phyloP scores from a whole-genome alignment of 2,888 invertebrate genomes.

The Drosophila peninsularis region DNA sequence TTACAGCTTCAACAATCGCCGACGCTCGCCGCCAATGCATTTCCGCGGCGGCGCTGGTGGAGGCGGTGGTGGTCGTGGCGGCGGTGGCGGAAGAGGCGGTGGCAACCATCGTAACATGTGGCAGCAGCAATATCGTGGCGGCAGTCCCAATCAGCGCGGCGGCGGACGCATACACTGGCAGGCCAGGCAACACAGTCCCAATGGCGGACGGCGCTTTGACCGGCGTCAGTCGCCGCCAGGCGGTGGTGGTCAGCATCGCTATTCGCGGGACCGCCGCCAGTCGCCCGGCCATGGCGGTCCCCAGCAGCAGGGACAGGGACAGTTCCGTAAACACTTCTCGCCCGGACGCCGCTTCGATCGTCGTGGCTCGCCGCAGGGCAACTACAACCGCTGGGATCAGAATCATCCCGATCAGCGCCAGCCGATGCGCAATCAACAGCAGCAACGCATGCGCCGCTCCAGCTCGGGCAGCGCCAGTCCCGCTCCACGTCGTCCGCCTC shows the following conservation, averaged over 20 bases:
- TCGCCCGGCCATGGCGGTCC: slow-evolving; percentile 59
- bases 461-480: slow-evolving; percentile 55
- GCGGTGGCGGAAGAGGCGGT: slow-evolving; percentile 62
- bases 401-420: slow-evolving; percentile 44
- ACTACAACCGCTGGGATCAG: slow-evolving; percentile 80
- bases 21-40: slow-evolving; percentile 80
- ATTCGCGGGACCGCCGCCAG: slow-evolving; percentile 66
- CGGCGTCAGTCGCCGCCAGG: slow-evolving; percentile 69
- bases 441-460: slow-evolving; percentile 34
- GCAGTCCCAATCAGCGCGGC: slow-evolving; percentile 73
- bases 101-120: slow-evolving; percentile 73
- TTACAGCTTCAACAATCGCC: slow-evolving; percentile 80
- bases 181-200: slow-evolving; percentile 81
- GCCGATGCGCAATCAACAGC: slow-evolving; percentile 40
- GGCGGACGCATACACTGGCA: slow-evolving; percentile 78
- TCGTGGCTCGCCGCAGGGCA: slow-evolving; percentile 72
- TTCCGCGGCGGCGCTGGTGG: slow-evolving; percentile 66
- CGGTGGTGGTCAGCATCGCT: slow-evolving; percentile 50
- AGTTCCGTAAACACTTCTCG: slow-evolving; percentile 80
- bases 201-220: slow-evolving; percentile 70
- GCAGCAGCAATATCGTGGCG: slow-evolving; percentile 62
- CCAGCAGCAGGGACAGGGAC: slow-evolving; percentile 49
- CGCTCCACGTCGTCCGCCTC: slow-evolving; percentile 56
- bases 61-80: slow-evolving; percentile 58
- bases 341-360: slow-evolving; percentile 78